Evolutionary conservation across 2,888 invertebrate species (phyloP).

Genomic region (Ptychoptera contaminata): DNA sequence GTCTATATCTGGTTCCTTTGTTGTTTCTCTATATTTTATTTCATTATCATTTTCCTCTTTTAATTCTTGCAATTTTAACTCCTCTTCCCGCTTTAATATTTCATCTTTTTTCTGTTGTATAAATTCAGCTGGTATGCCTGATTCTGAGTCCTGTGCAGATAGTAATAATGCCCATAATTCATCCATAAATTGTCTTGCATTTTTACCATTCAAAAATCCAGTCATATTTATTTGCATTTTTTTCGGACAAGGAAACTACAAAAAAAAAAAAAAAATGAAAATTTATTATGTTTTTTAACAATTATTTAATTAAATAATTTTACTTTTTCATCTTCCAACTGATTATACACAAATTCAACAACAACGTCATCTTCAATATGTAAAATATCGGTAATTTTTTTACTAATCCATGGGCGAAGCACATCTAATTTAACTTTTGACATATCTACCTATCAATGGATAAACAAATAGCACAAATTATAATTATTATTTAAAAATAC

Average conservation of each 20-base stretch:
- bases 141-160: conserved; percentile 89
- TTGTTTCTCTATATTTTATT: conserved; percentile 10
- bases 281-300: background rate
- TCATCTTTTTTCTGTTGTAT: conserved; percentile 95
- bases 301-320: background rate
- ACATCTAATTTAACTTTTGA: conserved; percentile 94
- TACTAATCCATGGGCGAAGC: conserved; percentile 97
- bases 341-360: conserved; percentile 96
- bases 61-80: conserved; percentile 8
- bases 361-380: conserved; percentile 99
- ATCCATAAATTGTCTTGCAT: conserved; percentile 93
- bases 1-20: conserved; percentile 31
- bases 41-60: conserved; percentile 4
- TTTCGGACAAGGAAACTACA: conserved; percentile 87
- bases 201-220: conserved; percentile 95
- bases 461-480: background rate
- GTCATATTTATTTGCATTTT: conserved; percentile 99
- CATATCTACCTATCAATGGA: conserved; percentile 72
- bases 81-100: conserved; percentile 60
- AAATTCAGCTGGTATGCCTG: conserved; percentile 88
- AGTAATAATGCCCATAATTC: conserved; percentile 92
- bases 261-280: conserved; percentile 18
- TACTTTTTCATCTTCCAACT: conserved; percentile 76
- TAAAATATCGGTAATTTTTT: conserved; percentile 87
- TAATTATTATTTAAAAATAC: background rate